Evolutionary conservation across 2,113 vertebrate genomes (phyloP).

Genomic region (Desmodus rotundus): DNA sequence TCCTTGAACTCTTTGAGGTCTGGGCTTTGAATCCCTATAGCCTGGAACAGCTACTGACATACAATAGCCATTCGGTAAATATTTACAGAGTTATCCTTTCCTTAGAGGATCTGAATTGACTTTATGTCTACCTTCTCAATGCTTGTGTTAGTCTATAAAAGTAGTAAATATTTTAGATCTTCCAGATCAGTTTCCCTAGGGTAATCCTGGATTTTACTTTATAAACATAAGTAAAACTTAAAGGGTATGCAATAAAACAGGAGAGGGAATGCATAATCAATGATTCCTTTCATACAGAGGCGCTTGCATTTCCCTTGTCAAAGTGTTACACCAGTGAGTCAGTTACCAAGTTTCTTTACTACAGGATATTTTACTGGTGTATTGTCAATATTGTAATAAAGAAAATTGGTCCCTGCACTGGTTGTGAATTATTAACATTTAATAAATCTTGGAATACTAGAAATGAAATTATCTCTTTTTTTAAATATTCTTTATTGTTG

Average conservation of each 20-base stretch:
- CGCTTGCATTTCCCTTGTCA: neutral
- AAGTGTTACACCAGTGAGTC: neutral
- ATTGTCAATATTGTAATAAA: neutral
- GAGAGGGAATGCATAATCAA: constrained; percentile 11
- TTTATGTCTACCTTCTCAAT: constrained; percentile 34
- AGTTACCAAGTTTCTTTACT: neutral
- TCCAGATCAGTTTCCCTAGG: neutral
- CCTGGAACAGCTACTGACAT: constrained; percentile 22
- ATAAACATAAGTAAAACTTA: constrained; percentile 49
- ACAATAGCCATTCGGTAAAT: constrained; percentile 36
- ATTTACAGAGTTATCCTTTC: constrained; percentile 19
- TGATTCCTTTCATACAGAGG: neutral
- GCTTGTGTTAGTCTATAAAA: neutral
- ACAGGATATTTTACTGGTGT: neutral
- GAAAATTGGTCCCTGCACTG: neutral
- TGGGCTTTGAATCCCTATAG: constrained; percentile 31
- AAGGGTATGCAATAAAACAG: neutral
- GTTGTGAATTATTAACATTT: neutral
- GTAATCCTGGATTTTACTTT: constrained; percentile 45
- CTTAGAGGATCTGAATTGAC: constrained; percentile 45
- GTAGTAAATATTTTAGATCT: constrained; percentile 33
- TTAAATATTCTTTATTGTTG: no score
- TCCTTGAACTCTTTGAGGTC: neutral
- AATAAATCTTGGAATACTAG: neutral
- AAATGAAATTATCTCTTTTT: neutral